Evolutionary conservation across 1,140 invertebrate genomes (phyloP), one percentile per base, ranked within the genome.

Genomic region (Bombus pyrosoma): DNA sequence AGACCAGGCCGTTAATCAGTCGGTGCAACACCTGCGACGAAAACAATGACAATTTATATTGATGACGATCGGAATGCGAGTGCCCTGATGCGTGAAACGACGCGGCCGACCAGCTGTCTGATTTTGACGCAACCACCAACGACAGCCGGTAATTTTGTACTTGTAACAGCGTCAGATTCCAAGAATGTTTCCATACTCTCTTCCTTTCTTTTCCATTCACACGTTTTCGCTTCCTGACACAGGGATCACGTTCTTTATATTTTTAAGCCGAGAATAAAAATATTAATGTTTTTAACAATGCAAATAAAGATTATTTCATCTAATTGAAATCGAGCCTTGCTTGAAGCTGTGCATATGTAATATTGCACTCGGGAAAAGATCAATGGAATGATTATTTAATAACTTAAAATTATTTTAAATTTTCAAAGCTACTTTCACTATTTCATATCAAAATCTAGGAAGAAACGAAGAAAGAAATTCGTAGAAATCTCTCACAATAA

Each of bases 31-130:
- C 88, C 87, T 89, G 88, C 80, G 80, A 66, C 75, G 83, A 89
- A 89, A 89, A 89, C 87, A 89, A 89, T 90, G 87, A 90, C 78
- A 84, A 89, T 89, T 89, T 86, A 89, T 89, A 84, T 84, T 66
- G 85, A 88, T 68, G 88, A 90, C 37, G 78, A 90, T 87, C 53
- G 89, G 85, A 90, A 90, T 89, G 89, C 78, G 76, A 83, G 77
- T 76, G 81, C 77, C 66, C 68, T 79, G 68, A 76, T 83, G 87
- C 88, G 84, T 83, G 82, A 89, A 89, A 89, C 78, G 75, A 79
- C 47, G 84, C 69, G 47, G 79, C 79, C 75, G 73, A 86, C 68
- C 88, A 89, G 81, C 88, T 89, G 84, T 86, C 66, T 72, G 77
- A 74, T 57, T 80, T 83, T 73, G 62, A 59, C 79, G 71, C 82